Conservation (phyloP, 2,113 vertebrate genomes). For the Lycocorax pyrrhopterus region DNA sequence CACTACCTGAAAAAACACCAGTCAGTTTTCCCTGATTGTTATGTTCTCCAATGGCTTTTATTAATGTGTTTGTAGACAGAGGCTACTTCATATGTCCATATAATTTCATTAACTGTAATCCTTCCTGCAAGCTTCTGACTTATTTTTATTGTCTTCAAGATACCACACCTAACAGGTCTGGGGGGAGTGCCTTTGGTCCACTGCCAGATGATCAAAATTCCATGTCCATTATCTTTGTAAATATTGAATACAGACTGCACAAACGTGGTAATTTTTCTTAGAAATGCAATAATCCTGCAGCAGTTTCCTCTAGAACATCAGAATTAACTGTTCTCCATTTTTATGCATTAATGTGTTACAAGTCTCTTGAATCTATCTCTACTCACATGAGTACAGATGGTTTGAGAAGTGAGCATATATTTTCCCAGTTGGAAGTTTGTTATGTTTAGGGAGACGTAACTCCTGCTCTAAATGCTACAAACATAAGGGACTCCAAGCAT, state of each 20-base stretch:
- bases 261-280: background rate
- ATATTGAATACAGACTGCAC: background rate
- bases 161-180: background rate
- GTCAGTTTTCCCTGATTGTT: background rate
- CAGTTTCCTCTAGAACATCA: background rate
- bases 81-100: background rate
- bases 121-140: background rate
- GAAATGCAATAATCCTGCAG: background rate
- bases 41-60: background rate
- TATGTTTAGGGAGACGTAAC: background rate
- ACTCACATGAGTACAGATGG: background rate
- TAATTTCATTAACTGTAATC: background rate
- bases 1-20: background rate
- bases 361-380: background rate
- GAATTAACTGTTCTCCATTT: background rate
- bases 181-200: background rate
- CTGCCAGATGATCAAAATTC: background rate
- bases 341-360: background rate
- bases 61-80: background rate
- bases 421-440: background rate
- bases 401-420: background rate
- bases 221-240: background rate
- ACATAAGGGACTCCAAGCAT: background rate
- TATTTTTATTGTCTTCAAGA: background rate
- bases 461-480: background rate